phyloP scores from a whole-genome alignment of 2,888 invertebrate species.

The Cosmopolites sordidus region DNA sequence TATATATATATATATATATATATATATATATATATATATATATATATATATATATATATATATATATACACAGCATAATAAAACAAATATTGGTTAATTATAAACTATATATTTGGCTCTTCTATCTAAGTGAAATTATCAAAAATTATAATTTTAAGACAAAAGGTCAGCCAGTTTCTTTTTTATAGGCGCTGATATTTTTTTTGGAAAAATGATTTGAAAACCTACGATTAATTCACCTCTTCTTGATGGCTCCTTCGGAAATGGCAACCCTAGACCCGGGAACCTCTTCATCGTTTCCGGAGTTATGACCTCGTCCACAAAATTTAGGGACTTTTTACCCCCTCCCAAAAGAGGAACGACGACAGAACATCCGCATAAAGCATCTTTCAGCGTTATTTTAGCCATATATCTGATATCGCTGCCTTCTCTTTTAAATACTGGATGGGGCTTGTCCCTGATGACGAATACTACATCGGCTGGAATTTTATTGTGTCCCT shows the following conservation, averaged over 20 bases:
- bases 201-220: conserved; percentile 86
- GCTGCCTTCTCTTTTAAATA: conserved; percentile 86
- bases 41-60: no score
- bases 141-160: conserved; percentile 21
- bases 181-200: conserved; percentile 26
- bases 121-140: no score
- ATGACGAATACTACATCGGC: conserved; percentile 94
- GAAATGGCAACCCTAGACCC: conserved; percentile 81
- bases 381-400: conserved; percentile 77
- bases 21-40: no score
- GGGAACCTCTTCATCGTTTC: conserved; percentile 76
- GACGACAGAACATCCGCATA: conserved; percentile 78
- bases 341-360: conserved; percentile 78
- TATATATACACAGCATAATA: no score
- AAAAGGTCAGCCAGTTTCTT: conserved; percentile 30
- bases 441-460: conserved; percentile 81
- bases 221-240: conserved; percentile 90
- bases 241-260: conserved; percentile 81
- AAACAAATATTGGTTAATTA: no score
- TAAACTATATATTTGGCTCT: no score
- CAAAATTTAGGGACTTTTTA: conserved; percentile 62
- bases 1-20: no score
- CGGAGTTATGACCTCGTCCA: conserved; percentile 78
- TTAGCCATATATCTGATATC: conserved; percentile 83
- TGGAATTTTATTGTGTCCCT: conserved; percentile 82